A percentile compares a stretch with the other conserved stretches of the same genome.
phyloP scores from a whole-genome alignment of 2,797 vertebrate species.

The Pantherophis vulpinus region DNA sequence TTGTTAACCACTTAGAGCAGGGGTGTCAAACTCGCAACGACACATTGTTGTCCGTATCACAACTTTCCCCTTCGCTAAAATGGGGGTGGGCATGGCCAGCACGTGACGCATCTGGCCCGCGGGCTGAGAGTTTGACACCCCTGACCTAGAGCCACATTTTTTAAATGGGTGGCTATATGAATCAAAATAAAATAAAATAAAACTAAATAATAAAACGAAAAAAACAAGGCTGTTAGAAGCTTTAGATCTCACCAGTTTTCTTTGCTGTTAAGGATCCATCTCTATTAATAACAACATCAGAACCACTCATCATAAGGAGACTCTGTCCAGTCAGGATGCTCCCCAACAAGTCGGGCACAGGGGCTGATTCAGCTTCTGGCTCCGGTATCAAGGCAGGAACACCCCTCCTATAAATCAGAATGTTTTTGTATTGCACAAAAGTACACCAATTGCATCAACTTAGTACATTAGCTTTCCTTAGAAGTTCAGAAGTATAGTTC shows the following conservation, averaged over 20 bases:
- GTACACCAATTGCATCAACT: constrained; percentile 12
- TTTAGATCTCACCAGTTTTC: constrained; percentile 74
- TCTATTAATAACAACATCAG: constrained; percentile 89
- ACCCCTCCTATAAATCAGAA: constrained; percentile 66
- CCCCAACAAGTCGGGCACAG: constrained; percentile 90
- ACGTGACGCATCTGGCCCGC: too few relatives aligned
- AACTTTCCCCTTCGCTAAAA: too few relatives aligned
- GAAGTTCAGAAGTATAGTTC: neutral
- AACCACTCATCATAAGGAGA: constrained; percentile 91
- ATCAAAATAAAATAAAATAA: neutral
- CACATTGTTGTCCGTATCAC: too few relatives aligned
- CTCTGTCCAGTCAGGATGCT: constrained; percentile 93
- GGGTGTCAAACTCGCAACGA: too few relatives aligned
- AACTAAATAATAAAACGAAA: neutral
- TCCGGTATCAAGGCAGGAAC: constrained; percentile 66
- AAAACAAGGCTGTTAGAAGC: neutral
- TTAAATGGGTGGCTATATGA: neutral
- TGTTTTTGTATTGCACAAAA: constrained; percentile 32
- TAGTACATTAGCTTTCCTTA: neutral
- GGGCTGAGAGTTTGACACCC: neutral
- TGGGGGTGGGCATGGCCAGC: too few relatives aligned
- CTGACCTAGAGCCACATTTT: neutral
- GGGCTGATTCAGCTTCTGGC: constrained; percentile 74
- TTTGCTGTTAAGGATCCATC: constrained; percentile 89
- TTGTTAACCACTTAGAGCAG: neutral